Base-by-base conservation (phyloP, 2,113 vertebrate genomes). In the Scytalopus superciliaris region DNA sequence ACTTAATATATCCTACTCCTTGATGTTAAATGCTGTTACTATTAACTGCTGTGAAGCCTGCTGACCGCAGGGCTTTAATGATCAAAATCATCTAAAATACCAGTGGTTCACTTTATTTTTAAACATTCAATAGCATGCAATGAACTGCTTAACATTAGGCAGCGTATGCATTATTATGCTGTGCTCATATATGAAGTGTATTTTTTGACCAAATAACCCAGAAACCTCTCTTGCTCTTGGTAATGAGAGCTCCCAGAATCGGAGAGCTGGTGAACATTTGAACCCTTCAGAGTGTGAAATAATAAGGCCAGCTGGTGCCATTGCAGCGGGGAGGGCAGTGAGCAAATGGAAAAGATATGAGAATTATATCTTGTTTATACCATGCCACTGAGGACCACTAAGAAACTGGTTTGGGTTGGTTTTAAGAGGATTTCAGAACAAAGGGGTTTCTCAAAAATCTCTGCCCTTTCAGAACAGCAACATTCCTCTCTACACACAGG, bases 221-320 rank as follows among this genome's bases (percentile, higher is more conserved):
- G 93, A 92, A 93, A 70, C 39, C 3, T 74, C 67, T 92, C 39
- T 70, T 86, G 63, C 67, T 95, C 3, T 93, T 78, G 22, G 44
- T 86, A 84, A 86, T 10, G 76, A 90, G 60, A 95, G 39, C 42
- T 70, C 83, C 63, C 42, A 81, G 68, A 86, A 81, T 16, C 0
- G 0, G 50, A 77, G 35, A 92, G 69, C 45, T 80, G 62, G 37
- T 78, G 89, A 89, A 90, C 76, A 91, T 84, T 80, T 94, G 89
- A 95, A 94, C 80, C n/a, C 84, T 87, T 35, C 27, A 21, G 72
- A 95, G 69, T 87, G 91, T 87, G 91, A 93, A 94, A 67, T 78
- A 96, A 78, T 84, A 91, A 72, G 80, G 18, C 77, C 91, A 95
- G 73, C 86, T 95, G 93, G 89, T 95, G 89, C 49, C 77, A 83